A percentile compares a stretch with the other conserved stretches of the same genome.
Evolutionary conservation across 2,113 vertebrate genomes (phyloP).

Genomic region (Micromys minutus): DNA sequence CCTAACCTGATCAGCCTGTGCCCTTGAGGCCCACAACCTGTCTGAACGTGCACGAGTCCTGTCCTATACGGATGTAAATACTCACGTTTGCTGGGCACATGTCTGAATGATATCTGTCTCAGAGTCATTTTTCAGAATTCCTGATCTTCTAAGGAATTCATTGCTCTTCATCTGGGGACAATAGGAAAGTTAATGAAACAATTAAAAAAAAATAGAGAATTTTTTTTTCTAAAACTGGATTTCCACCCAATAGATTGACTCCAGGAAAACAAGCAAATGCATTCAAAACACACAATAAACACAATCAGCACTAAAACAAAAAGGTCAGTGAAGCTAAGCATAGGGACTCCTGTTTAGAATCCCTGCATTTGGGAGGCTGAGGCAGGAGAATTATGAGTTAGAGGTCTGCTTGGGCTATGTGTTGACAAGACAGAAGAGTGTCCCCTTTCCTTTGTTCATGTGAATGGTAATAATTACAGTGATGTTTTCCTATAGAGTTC

Average conservation of each 20-base stretch:
- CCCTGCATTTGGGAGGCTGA: background rate
- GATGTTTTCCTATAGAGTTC: background rate
- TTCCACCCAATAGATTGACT: background rate
- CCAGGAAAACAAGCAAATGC: background rate
- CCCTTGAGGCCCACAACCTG: background rate
- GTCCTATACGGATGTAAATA: background rate
- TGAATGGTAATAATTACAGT: background rate
- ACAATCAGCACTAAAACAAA: conserved; percentile 13
- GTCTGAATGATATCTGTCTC: conserved; percentile 11
- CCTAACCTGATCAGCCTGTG: conserved; percentile 1
- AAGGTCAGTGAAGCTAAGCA: background rate
- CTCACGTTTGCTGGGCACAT: background rate
- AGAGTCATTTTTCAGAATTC: background rate
- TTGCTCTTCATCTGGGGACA: conserved; percentile 10
- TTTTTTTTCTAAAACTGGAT: conserved; percentile 30
- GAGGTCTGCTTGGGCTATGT: background rate
- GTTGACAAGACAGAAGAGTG: conserved; percentile 36
- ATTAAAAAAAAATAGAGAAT: background rate
- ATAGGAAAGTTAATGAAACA: background rate
- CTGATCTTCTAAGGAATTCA: conserved; percentile 53
- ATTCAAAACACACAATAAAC: conserved; percentile 20
- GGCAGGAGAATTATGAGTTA: background rate
- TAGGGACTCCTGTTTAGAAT: background rate
- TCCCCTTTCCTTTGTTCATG: background rate
- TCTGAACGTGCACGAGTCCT: background rate